phyloP scores from a whole-genome alignment of 2,888 invertebrate species.

The Silvanus unidentatus region DNA sequence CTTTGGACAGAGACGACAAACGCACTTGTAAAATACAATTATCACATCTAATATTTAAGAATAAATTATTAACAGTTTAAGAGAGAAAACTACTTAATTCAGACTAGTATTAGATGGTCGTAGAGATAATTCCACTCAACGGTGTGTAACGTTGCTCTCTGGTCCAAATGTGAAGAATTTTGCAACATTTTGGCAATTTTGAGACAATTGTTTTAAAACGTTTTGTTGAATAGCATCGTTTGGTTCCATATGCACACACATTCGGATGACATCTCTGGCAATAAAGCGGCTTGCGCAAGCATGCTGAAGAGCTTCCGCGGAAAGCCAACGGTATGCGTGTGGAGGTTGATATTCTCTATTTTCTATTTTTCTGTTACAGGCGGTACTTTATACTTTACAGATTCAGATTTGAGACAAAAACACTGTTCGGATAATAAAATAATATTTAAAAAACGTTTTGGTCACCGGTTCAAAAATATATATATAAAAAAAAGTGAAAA shows the following conservation, averaged over 20 bases:
- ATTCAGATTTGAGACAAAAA: conserved; percentile 31
- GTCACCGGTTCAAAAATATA: conserved; percentile 52
- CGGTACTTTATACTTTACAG: conserved; percentile 41
- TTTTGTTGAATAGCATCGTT: conserved; percentile 34
- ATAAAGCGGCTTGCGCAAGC: conserved; percentile 22
- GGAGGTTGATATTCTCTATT: conserved; percentile 35
- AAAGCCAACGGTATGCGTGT: conserved; percentile 33
- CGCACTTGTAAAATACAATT: too few relatives aligned
- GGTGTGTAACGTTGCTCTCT: too few relatives aligned
- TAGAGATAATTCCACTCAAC: too few relatives aligned
- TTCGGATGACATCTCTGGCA: conserved; percentile 39
- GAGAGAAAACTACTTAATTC: too few relatives aligned
- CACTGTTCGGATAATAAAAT: conserved; percentile 44
- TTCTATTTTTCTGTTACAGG: conserved; percentile 41
- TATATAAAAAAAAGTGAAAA: conserved; percentile 23
- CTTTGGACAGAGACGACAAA: not conserved
- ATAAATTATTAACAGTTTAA: too few relatives aligned
- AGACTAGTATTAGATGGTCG: too few relatives aligned
- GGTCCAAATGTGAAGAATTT: conserved; percentile 18
- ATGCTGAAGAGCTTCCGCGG: conserved; percentile 19
- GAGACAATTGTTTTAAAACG: conserved; percentile 23
- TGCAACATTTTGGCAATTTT: conserved; percentile 41
- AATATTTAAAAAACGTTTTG: conserved; percentile 44
- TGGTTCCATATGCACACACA: conserved; percentile 50
- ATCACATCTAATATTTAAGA: too few relatives aligned